Evolutionary conservation across 2,888 invertebrate species (phyloP), one percentile per base, ranked within the genome.

Genomic region (Margaritifera margaritifera): DNA sequence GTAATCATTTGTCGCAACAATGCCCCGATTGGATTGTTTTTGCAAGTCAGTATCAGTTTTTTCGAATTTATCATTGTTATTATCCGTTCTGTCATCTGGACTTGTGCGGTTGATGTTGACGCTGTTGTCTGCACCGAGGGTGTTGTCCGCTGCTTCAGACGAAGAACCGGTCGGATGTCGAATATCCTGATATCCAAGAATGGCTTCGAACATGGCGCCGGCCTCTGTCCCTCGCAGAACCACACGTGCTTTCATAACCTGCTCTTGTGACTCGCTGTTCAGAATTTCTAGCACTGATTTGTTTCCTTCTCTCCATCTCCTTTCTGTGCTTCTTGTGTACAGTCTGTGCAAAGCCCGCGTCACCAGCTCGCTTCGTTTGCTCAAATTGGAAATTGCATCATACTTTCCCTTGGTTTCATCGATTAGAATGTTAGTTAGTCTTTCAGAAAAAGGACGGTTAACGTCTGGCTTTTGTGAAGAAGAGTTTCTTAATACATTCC

Each of bases 181-280:
- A 42, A 1, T 42, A 42, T 42, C 42, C 11, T 42, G 42, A 42
- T 11, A 42, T 11, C 42, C 42, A 42, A 42, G 11, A 60, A 80
- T 74, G 6, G 64, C 54, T 55, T 78, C 75, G 22, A 69, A 54
- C 15, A 62, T 62, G 19, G 53, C 55, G 24, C 74, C 74, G 15
- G 71, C 70, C 5, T 74, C 68, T 24, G 74, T 71, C n/a, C 77
- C 77, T 54, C 75, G 64, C 20, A 76, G 66, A 50, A 74, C 71
- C 64, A 80, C 71, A n/a, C 76, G 62, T 11, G 80, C 79, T 54
- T 76, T 78, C 57, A 72, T 71, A 15, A 80, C 61, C 31, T 79
- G 72, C 62, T 78, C 78, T 50, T 69, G 69, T 4, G 79, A 79
- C 52, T 75, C 72, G 27, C 63, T 69, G 19, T 71, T 72, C 0